Base-by-base conservation (phyloP, 2,888 invertebrate genomes). In the Harpalus rubripes region DNA sequence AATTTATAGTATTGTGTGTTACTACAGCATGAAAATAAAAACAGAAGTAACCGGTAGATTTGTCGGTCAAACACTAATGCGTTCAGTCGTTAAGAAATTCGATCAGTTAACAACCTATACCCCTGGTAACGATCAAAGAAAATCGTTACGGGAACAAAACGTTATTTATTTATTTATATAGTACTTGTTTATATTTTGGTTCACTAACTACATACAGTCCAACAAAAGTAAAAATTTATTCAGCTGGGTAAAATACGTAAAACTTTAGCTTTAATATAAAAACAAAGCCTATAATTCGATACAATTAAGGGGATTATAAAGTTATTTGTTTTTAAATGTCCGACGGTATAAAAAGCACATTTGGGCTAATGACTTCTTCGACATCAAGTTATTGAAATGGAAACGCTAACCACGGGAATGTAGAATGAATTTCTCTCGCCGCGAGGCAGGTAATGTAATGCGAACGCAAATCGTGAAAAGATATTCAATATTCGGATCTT, bases 281-380 rank as follows among this genome's bases (percentile, higher is more conserved):
- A 68, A 68, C 15, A 39, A 15, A 68, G 26, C 39, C 26, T 22
- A 6, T 68, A 68, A 68, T 68, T 65, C 39, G 7, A 6, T 15
- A 32, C 26, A 39, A 68, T 68, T 68, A 68, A 68, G 39, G 68
- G 39, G 39, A 68, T 68, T 68, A 68, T 68, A 39, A 68, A 68
- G 68, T 68, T 68, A 68, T 68, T 68, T 39, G 68, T 68, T 68
- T 68, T 68, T 68, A 68, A 68, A 68, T 68, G 68, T 1, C 32
- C 32, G 1, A 10, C n/a, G 68, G 26, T 39, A 68, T 68, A 68
- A 68, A 39, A 68, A 68, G n/a, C 68, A 15, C 68, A 68, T 68
- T 68, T 68, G 32, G n/a, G 68, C 32, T 68, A 68, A 68, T 39
- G 68, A 68, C 32, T n/a, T 68, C 32, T 68, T 68, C 39, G 68